These are phyloP conservation scores for Schizopygopsis pylzovi DNA, from an alignment of 2,797 vertebrate genomes.

Conservation along the genomic window DNA sequence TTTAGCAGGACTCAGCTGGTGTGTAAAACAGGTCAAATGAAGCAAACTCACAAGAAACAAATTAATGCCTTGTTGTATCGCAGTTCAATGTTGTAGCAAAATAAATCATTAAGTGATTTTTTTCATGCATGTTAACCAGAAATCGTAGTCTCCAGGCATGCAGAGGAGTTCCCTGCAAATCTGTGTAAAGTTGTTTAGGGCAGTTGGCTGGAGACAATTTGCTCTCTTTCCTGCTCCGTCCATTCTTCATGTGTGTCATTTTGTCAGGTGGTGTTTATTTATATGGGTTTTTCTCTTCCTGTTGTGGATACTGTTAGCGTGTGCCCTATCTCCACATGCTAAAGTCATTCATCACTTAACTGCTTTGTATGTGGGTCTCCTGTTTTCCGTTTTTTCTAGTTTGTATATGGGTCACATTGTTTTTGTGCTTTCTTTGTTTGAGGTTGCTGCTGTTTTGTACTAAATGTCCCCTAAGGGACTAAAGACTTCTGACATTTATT, in stretches of 20 bases:
- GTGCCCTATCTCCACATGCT: constrained; percentile 49
- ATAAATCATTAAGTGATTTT: neutral
- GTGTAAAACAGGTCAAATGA: constrained; percentile 37
- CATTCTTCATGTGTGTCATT: constrained; percentile 68
- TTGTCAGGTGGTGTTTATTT: constrained; percentile 67
- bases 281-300: constrained; percentile 58
- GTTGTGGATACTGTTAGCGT: constrained; percentile 44
- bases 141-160: constrained; percentile 36
- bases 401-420: constrained; percentile 50
- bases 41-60: constrained; percentile 12
- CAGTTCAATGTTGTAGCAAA: neutral
- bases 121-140: constrained; percentile 15
- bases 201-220: constrained; percentile 49
- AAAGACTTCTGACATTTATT: neutral
- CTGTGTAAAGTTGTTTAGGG: constrained; percentile 60
- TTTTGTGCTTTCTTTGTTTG: constrained; percentile 30
- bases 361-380: constrained; percentile 49
- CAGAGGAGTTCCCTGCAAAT: constrained; percentile 41
- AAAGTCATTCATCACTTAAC: constrained; percentile 66
- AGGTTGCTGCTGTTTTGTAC: neutral
- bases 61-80: neutral
- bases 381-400: constrained; percentile 27
- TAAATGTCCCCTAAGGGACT: constrained; percentile 9
- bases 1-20: constrained; percentile 6
- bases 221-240: constrained; percentile 48